Conservation (phyloP, 2,797 vertebrate genomes). For the Simalia tracyae region DNA sequence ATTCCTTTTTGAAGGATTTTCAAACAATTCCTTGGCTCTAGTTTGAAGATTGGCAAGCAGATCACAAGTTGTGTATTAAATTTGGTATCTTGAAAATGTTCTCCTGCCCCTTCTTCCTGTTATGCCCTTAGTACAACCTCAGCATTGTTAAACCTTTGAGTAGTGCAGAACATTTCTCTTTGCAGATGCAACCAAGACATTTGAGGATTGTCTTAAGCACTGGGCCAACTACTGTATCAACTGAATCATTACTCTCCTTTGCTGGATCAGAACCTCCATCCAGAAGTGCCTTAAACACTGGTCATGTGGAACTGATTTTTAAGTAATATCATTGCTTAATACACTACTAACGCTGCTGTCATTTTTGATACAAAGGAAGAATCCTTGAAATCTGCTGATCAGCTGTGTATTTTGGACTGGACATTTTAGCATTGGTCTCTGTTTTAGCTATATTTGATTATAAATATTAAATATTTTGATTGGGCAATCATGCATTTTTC, state of each 20-base stretch:
- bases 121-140: not conserved
- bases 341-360: not conserved
- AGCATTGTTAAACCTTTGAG: not conserved
- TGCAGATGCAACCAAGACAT: not conserved
- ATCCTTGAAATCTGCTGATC: not conserved
- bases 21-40: not conserved
- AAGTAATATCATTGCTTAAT: not conserved
- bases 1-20: not conserved
- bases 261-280: not conserved
- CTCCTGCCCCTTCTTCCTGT: not conserved
- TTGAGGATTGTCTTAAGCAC: not conserved
- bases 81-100: not conserved
- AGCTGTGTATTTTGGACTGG: not conserved
- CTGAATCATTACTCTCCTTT: not conserved
- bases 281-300: not conserved
- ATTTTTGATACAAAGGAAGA: not conserved
- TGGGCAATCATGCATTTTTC: not conserved
- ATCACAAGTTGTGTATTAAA: not conserved
- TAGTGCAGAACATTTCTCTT: not conserved
- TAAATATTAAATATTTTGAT: not conserved
- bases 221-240: not conserved
- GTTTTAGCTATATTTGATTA: not conserved
- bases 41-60: not conserved
- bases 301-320: not conserved
- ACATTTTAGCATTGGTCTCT: not conserved